Base-by-base conservation (phyloP, 2,888 invertebrate species). In the Paralinhomoeus sp. region DNA sequence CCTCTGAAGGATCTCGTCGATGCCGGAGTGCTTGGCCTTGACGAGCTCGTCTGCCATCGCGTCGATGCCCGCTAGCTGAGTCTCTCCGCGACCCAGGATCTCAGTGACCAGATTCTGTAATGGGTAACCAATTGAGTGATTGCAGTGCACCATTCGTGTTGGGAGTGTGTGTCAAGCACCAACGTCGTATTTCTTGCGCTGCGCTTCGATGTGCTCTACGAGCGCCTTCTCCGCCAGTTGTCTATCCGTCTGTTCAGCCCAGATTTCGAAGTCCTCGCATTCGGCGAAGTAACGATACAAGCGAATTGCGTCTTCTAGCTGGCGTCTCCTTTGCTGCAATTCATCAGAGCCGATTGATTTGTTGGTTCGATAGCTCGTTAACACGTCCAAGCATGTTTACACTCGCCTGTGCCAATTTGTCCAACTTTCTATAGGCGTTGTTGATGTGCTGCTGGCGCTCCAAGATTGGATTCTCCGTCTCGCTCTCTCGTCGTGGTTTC, bases 191-290 rank as follows among this genome's bases (percentile, higher is more conserved):
- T 87, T 87, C 60, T 85, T 74, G 65, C 82, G 81, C 24, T 85
- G 84, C 37, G 78, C 81, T 54, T 84, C 84, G 15, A 91, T 84
- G 54, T 78, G 81, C 50, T 89, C 85, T n/a, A 74, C 73, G 1
- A 76, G 73, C 49, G 85, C 85, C 41, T 82, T 80, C 3, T 77
- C 72, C 38, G 78, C 69, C 44, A 87, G 69, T 69, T 87, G 73
- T 58, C 78, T 76, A 62, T 89, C 87, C 53, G 87, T 87, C 36
- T 20, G 51, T 56, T 77, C 79, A 65, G 91, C 85, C 91, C 93
- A 97, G 54, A 77, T 77, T 64, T 91, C 89, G 62, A 97, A 89
- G 66, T 87, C 87, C 57, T 91, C 89, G 64, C 93, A 93, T 61
- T 93, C 91, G 13, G 81, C 75, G 67, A 83, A 87, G 70, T 93